These are phyloP conservation scores for Brienomyrus longianalis DNA, from an alignment of 2,113 vertebrate genomes.

Conservation along the genomic window DNA sequence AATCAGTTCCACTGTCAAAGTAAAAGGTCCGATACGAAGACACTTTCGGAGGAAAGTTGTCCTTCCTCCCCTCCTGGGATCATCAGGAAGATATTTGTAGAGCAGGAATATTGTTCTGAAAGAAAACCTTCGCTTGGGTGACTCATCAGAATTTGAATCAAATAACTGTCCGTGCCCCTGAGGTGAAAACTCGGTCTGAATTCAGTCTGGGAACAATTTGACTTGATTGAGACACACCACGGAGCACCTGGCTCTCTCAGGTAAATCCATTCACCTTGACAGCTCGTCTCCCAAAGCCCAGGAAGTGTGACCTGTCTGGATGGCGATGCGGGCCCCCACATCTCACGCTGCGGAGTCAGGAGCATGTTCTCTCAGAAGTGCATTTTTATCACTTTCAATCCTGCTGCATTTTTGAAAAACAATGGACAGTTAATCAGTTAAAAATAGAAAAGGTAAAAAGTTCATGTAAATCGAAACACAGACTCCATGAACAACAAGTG, in stretches of 20 bases:
- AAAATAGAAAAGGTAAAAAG: background rate
- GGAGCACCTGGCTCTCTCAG: conserved; percentile 47
- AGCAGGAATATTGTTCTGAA: conserved; percentile 45
- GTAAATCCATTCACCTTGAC: conserved; percentile 57
- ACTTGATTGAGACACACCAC: conserved; percentile 57
- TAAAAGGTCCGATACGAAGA: background rate
- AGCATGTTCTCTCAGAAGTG: conserved; percentile 48
- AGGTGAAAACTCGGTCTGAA: conserved; percentile 22
- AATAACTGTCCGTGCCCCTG: conserved; percentile 37
- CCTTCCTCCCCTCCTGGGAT: conserved; percentile 39
- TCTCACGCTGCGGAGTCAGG: conserved; percentile 43
- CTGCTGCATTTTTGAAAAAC: conserved; percentile 12
- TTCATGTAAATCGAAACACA: conserved; percentile 4
- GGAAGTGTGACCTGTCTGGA: conserved; percentile 56
- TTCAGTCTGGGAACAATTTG: conserved; percentile 35
- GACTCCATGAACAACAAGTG: background rate
- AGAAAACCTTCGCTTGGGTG: conserved; percentile 51
- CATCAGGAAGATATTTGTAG: conserved; percentile 52
- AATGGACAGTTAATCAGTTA: background rate
- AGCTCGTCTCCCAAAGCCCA: conserved; percentile 59
- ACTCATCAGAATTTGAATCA: conserved; percentile 58
- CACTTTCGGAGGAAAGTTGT: conserved; percentile 44
- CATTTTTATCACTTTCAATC: conserved; percentile 25
- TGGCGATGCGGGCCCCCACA: conserved; percentile 57
- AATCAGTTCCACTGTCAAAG: conserved; percentile 34